These are phyloP conservation scores for Orchesella flavescens DNA, from an alignment of 2,888 invertebrate genomes.

Conservation along the genomic window DNA sequence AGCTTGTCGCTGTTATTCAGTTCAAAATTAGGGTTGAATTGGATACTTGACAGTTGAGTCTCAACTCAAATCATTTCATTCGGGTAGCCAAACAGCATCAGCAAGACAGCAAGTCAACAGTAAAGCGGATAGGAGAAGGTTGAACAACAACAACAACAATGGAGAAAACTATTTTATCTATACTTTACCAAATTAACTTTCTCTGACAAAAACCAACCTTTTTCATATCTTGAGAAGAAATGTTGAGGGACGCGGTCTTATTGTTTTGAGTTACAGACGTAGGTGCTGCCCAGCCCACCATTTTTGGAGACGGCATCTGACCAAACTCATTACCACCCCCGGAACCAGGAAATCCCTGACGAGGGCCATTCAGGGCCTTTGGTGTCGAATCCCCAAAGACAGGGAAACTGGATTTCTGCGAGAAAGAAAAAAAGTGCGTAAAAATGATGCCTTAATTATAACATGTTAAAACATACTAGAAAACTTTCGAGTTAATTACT, in stretches of 20 bases:
- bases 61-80: too few relatives aligned
- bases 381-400: constrained; percentile 65
- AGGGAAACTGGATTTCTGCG: constrained; percentile 70
- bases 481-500: too few relatives aligned
- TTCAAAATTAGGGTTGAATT: too few relatives aligned
- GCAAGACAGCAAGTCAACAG: too few relatives aligned
- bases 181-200: too few relatives aligned
- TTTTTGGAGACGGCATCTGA: constrained; percentile 68
- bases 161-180: too few relatives aligned
- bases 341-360: constrained; percentile 46
- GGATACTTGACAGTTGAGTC: too few relatives aligned
- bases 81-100: too few relatives aligned
- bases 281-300: constrained; percentile 69
- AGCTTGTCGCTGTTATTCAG: too few relatives aligned
- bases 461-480: too few relatives aligned
- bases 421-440: constrained; percentile 33
- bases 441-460: not conserved
- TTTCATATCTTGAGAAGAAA: constrained; percentile 70
- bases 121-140: too few relatives aligned
- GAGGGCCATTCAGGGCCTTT: constrained; percentile 60
- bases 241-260: constrained; percentile 71
- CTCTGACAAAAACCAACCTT: constrained; percentile 62
- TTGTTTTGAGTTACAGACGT: constrained; percentile 62
- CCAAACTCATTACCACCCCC: constrained; percentile 58
- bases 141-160: too few relatives aligned